These are phyloP conservation scores for Drosophila insularis DNA, from an alignment of 1,140 invertebrate genomes.

Conservation along the genomic window DNA sequence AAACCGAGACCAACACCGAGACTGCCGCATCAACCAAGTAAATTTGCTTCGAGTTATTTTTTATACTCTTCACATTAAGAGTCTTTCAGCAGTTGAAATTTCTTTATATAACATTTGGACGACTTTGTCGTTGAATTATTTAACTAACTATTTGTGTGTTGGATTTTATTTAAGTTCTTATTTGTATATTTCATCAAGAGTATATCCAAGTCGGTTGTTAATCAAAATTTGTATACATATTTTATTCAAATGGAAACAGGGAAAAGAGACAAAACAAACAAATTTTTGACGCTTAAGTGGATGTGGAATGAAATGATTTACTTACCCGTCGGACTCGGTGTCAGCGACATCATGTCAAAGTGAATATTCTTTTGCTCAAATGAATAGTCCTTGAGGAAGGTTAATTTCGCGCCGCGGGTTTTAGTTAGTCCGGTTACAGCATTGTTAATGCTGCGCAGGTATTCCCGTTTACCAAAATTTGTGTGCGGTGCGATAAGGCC, in stretches of 20 bases:
- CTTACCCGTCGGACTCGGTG: conserved; percentile 90
- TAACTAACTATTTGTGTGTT: too few species aligned
- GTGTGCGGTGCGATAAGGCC: conserved; percentile 85
- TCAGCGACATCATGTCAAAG: conserved; percentile 87
- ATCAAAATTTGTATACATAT: not conserved
- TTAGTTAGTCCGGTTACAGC: conserved; percentile 86
- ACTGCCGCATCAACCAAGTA: not conserved
- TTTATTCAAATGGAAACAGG: not conserved
- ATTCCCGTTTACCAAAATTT: conserved; percentile 85
- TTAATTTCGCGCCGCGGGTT: conserved; percentile 84
- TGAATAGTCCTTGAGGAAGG: conserved; percentile 86
- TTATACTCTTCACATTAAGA: not conserved
- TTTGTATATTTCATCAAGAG: not conserved
- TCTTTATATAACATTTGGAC: not conserved
- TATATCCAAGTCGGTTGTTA: not conserved
- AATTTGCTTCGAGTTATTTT: not conserved
- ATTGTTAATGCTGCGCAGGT: conserved; percentile 86
- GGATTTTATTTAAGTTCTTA: not conserved
- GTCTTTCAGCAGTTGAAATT: not conserved
- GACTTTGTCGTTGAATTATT: too few species aligned
- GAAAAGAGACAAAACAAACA: not conserved
- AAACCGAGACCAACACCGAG: not conserved
- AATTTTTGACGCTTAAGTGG: conserved; percentile 8
- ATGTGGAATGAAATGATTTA: conserved; percentile 5
- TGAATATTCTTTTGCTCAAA: conserved; percentile 86